Evolutionary conservation across 2,113 vertebrate genomes (phyloP).

Genomic region (Lophochroa leadbeateri): DNA sequence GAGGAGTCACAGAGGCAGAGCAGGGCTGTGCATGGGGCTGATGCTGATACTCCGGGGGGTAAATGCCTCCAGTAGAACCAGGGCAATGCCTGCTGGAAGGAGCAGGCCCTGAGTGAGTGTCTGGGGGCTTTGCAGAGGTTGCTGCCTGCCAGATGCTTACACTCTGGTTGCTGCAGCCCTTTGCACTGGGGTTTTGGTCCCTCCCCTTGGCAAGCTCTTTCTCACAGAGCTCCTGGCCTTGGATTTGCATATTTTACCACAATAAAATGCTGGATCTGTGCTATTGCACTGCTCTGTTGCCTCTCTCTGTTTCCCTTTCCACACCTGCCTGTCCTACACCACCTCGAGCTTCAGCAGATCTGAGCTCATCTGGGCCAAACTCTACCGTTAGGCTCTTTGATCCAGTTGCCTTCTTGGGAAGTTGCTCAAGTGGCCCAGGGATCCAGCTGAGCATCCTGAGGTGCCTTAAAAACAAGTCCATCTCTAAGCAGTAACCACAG

Average conservation of each 20-base stretch:
- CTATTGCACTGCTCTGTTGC: fast-evolving
- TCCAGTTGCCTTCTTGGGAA: neutral
- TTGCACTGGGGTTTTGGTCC: neutral
- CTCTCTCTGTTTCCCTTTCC: neutral
- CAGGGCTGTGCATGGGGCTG: neutral
- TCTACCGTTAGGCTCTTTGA: neutral
- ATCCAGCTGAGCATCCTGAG: neutral
- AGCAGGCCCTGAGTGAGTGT: fast-evolving
- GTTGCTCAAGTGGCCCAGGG: fast-evolving
- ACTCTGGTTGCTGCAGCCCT: neutral
- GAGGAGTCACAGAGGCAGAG: neutral
- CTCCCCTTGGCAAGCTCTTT: neutral
- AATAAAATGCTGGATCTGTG: fast-evolving
- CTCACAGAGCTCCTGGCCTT: neutral
- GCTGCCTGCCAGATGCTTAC: fast-evolving
- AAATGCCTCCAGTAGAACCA: neutral
- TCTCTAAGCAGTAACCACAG: neutral
- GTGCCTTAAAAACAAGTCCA: neutral
- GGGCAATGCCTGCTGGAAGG: neutral
- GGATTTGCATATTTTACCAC: neutral
- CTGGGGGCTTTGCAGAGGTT: neutral
- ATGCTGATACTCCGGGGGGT: neutral
- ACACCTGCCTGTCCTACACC: neutral
- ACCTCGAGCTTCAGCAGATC: neutral
- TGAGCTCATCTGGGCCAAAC: neutral